Evolutionary conservation across 2,113 vertebrate genomes (phyloP).

Genomic region (Eptesicus fuscus): DNA sequence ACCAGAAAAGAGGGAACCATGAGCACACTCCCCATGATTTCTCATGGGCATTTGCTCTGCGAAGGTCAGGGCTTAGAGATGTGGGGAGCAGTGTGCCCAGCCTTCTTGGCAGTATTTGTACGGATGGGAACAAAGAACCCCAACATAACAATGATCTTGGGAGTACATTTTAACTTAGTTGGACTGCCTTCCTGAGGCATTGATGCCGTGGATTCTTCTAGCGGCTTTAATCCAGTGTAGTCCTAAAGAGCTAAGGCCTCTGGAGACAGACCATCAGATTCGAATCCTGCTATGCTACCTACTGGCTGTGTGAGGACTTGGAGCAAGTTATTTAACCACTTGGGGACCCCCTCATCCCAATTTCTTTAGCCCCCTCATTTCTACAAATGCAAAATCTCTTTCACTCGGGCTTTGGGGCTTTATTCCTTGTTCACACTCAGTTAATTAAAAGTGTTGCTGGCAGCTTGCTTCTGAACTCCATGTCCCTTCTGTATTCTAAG

Average conservation of each 20-base stretch:
- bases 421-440: background rate
- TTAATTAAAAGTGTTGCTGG: background rate
- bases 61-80: background rate
- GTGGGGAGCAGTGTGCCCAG: too few relatives aligned
- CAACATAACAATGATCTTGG: background rate
- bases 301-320: background rate
- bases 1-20: background rate
- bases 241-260: background rate
- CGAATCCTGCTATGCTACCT: background rate
- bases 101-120: background rate
- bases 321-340: background rate
- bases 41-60: background rate
- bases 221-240: background rate
- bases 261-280: background rate
- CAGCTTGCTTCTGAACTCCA: background rate
- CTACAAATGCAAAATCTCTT: background rate
- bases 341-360: background rate
- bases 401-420: slow-evolving; percentile 35
- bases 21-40: background rate
- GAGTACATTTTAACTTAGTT: background rate
- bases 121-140: background rate
- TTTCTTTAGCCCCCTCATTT: background rate
- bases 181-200: background rate
- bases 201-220: background rate
- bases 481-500: background rate